Conservation (phyloP, 1,140 invertebrate species). For the Tribolium castaneum region DNA sequence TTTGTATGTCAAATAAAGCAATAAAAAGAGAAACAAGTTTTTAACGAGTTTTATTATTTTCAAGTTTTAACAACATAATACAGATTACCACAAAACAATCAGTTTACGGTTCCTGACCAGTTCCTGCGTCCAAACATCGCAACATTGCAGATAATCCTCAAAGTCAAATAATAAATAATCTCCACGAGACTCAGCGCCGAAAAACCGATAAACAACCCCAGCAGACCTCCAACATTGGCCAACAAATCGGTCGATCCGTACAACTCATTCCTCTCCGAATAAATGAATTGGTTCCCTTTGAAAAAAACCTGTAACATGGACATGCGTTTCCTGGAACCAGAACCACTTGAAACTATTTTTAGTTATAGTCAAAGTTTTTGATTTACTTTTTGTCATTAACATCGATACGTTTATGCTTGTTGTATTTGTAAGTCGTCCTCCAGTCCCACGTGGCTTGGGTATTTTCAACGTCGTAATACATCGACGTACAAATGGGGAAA, state of each 20-base stretch:
- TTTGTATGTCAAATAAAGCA: too few species aligned
- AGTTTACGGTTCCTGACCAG: conserved; percentile 46
- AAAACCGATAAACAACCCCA: conserved; percentile 75
- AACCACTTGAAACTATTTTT: conserved; percentile 44
- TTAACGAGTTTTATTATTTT: too few species aligned
- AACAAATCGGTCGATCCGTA: conserved; percentile 74
- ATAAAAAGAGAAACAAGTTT: too few species aligned
- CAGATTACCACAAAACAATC: too few species aligned
- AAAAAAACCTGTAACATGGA: conserved; percentile 68
- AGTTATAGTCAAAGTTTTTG: not conserved
- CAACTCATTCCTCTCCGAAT: conserved; percentile 70
- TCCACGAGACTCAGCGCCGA: conserved; percentile 73
- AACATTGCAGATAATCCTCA: conserved; percentile 65
- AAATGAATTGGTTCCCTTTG: conserved; percentile 73
- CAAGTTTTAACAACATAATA: too few species aligned
- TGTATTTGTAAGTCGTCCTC: not conserved
- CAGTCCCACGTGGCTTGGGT: not conserved
- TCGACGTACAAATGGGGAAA: not conserved
- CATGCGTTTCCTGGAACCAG: conserved; percentile 61
- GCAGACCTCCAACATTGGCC: conserved; percentile 74
- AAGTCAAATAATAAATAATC: conserved; percentile 71
- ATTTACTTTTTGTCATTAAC: not conserved
- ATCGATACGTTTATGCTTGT: not conserved
- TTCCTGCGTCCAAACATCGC: conserved; percentile 49
- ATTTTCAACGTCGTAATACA: conserved; percentile 3